Evolutionary conservation across 1,140 invertebrate genomes (phyloP).

Genomic region (Caenorhabditis latens): DNA sequence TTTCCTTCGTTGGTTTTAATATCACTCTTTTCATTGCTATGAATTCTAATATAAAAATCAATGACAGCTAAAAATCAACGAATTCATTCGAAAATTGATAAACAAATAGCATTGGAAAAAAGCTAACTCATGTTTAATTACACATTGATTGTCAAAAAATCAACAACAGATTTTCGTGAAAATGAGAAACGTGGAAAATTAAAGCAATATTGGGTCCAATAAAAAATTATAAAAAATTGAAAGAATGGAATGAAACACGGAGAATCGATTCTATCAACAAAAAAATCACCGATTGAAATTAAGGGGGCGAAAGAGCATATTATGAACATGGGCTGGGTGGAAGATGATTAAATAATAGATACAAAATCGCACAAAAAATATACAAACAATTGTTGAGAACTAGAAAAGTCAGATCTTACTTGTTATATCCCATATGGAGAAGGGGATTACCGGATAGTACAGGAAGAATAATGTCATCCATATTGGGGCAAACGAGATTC

Average conservation of each 20-base stretch:
- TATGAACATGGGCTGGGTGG: conserved; percentile 6
- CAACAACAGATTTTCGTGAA: not conserved
- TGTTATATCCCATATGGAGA: conserved; percentile 68
- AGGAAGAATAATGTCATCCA: conserved; percentile 76
- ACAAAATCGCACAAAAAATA: conserved; percentile 10
- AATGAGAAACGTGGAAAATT: not conserved
- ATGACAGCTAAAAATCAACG: not conserved
- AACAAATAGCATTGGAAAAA: not conserved
- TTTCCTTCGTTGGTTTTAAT: not conserved
- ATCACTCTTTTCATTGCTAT: not conserved
- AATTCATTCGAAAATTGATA: not conserved
- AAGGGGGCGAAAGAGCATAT: not conserved
- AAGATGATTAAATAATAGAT: not conserved
- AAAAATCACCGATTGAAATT: conserved; percentile 12
- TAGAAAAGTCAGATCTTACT: conserved; percentile 11
- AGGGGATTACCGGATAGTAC: conserved; percentile 71
- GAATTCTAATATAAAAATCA: not conserved
- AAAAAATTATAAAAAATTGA: not conserved
- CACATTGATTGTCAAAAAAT: not conserved
- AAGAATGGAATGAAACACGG: conserved; percentile 29
- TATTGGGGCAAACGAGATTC: conserved; percentile 76
- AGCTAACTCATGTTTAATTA: not conserved
- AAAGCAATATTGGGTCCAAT: conserved; percentile 34
- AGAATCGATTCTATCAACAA: conserved; percentile 23
- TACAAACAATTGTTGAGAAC: conserved; percentile 22